Evolutionary conservation across 2,888 invertebrate species (phyloP), one percentile per base, ranked within the genome.

Genomic region (Stomorhina lunata): DNA sequence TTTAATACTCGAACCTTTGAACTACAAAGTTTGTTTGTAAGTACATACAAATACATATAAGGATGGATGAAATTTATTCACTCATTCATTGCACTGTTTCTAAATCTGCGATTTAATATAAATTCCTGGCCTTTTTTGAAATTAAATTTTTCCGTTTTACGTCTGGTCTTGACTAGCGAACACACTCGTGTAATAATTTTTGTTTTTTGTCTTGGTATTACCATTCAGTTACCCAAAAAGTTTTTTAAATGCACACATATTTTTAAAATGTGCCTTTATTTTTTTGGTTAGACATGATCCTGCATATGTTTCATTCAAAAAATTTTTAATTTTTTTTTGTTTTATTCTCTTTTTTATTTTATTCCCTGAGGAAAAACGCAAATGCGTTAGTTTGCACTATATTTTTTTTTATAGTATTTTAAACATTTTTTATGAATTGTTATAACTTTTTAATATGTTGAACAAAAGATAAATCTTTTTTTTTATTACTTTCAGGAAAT

Each of bases 221-320:
- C 29, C 27, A 61, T 40, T 61, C 61, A 27, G 27, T 40, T 55
- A 27, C 27, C 20, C 29, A 29, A 63, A 63, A 63, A 43, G 15
- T 43, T 43, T 63, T 65, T 43, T 73, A 55, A 59, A 55, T 25
- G 29, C 73, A 27, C n/a, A 7, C 22, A 43, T 63, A n/a, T 68
- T 76, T 59, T 59, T 5, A 15, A 34, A 32, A 25, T 22, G 20
- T 9, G 4, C 17, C 6, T 15, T 12, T n/a, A 27, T 55, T 73
- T 55, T 43, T 69, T 57, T 45, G n/a, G n/a, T 32, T 20, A 4
- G 12, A 57, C 15, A 27, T 9, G 37, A 53, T 15, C 65, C 27
- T 29, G 40, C 45, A 76, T 48, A 68, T 76, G 68, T 37, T 68
- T 48, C 37, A 48, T 45, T 57, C 43, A 22, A 17, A 68, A 17